Evolutionary conservation across 35 echinoderm and acorn worm species (phyloP).

Genomic region (Acanthaster planci): DNA sequence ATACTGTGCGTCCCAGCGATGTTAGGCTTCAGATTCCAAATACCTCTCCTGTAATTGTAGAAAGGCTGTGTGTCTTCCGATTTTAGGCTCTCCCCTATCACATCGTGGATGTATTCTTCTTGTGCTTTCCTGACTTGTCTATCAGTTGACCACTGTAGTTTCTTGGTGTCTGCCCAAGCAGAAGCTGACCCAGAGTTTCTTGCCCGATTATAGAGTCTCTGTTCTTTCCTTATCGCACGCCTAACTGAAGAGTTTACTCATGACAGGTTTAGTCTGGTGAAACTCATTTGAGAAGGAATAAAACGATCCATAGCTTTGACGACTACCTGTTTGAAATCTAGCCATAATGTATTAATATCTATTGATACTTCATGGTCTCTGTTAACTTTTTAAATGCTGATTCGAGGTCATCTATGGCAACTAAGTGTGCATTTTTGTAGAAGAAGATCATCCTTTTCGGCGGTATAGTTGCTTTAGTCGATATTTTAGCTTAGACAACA

Average conservation of each 20-base stretch:
- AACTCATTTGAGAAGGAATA: conserved; percentile 20
- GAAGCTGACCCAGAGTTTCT: background rate
- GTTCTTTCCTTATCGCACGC: background rate
- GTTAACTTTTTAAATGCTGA: background rate
- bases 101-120: background rate
- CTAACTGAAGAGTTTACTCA: background rate
- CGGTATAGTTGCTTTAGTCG: background rate
- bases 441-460: background rate
- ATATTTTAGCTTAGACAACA: background rate
- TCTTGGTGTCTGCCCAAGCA: background rate
- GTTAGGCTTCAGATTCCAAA: conserved; percentile 6
- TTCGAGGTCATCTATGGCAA: background rate
- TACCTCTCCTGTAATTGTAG: conserved; percentile 29
- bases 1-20: background rate
- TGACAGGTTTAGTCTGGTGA: background rate
- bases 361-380: background rate
- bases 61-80: conserved; percentile 5
- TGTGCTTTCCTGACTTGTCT: background rate
- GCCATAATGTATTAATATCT: background rate
- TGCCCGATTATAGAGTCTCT: background rate
- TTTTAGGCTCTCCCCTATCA: background rate
- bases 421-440: background rate
- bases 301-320: background rate
- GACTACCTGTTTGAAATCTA: background rate
- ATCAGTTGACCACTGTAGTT: background rate